Base-by-base conservation (phyloP, 2,797 vertebrate genomes). In the Graptemys geographica region DNA sequence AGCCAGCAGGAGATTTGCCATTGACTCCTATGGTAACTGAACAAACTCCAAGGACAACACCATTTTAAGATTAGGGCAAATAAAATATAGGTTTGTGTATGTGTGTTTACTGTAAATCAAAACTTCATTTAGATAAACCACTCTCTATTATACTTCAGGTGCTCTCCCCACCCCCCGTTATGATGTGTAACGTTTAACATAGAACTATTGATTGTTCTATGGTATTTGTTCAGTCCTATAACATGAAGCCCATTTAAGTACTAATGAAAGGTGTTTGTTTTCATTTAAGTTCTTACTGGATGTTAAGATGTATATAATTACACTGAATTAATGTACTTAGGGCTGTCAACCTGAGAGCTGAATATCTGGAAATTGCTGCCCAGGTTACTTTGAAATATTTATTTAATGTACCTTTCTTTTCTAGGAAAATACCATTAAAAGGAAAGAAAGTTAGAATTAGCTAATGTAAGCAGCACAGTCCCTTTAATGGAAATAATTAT, bases 351-450 rank as follows among this genome's bases (percentile, higher is more conserved):
- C 21, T 95, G 93, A 97, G 96, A 97, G 94, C 87, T 97, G 96
- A 96, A 69, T 92, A 96, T 90, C 90, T 87, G 93, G 83, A 96
- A 97, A 96, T 92, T 96, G 95, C 90, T 96, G 95, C 94, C 95
- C 83, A 84, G 92, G 85, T 91, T 95, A 95, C 89, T 96, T 90
- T 93, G 84, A 91, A 94, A 96, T 96, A 91, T 96, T 95, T 96
- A 84, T 94, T 83, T 92, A 94, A 95, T 92, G 83, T 86, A 88
- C 79, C 85, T 98, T 88, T 88, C 89, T 87, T 97, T 90, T 90
- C 91, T 92, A 83, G 96, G 89, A 97, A 97, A 96, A 93, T 94
- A 96, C 94, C 92, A 91, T 95, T 97, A 97, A 92, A 91, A 83
- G 93, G 69, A 93, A 97, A 92, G 92, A 83, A 96, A 92, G 59